Evolutionary conservation across 1,140 invertebrate genomes (phyloP), one percentile per base, ranked within the genome.

Genomic region (Nephila pilipes): DNA sequence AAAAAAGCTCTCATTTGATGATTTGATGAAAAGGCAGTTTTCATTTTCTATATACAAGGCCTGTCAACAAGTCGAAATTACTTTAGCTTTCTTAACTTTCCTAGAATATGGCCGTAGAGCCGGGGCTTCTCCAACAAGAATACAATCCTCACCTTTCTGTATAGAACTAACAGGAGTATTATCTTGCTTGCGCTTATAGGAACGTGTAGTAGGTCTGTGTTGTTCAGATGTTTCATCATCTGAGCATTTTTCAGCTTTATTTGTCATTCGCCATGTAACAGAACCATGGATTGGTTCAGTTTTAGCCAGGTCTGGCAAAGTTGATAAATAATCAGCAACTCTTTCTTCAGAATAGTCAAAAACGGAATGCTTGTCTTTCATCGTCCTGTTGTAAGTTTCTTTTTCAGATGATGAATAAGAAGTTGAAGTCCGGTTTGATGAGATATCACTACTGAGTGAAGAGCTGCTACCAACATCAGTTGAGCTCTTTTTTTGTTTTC

Each of bases 401-500:
- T 57, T 90, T 18, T 83, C 87, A 46, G 93, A 69, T 57, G 65
- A 75, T 12, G 92, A 90, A 46, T 60, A 87, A 87, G 75, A 87
- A 20, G 65, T 88, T 20, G 92, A 88, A 58, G 63, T 85, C 16
- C 69, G 65, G 25, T 75, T 83, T 36, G 58, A 83, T 16, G 79
- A 85, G 38, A 65, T 32, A 88, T 58, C 93, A 87, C 88, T 93
- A 25, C 63, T 79, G 18, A 69, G 57, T 6, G 94, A 89, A 29
- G 87, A 90, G 57, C 57, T 93, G 60, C 87, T 83, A 2, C 93
- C 87, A 3, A 55, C 83, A 93, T 95, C 95, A 25, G 96, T 96
- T 5, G 96, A 96, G 46, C 96, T 96, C 94, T 97, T 97, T 94
- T 97, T 97, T 91, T 96, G 95, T 94, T 97, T 96, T 14, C 97